Percentiles rank a stretch among this genome's conserved stretches.
Conservation (phyloP, 2,797 vertebrate genomes). For the Basileuterus tristriatus region DNA sequence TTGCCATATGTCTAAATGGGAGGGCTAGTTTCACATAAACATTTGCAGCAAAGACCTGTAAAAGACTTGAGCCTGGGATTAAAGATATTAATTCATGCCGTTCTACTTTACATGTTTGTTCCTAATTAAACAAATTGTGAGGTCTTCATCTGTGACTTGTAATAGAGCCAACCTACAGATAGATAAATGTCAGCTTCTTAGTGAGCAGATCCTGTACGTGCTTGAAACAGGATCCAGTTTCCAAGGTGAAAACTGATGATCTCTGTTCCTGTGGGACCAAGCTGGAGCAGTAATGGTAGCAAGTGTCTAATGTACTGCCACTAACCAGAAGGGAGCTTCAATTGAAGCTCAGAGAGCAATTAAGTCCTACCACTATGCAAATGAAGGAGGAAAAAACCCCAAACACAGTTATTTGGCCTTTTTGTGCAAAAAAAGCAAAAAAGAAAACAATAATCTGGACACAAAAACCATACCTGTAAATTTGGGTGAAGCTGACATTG, state of each 20-base stretch:
- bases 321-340: neutral
- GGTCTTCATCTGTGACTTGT: neutral
- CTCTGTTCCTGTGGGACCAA: neutral
- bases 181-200: neutral
- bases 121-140: neutral
- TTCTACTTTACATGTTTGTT: neutral
- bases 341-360: neutral
- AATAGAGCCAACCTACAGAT: neutral
- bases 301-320: neutral
- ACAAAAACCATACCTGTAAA: neutral
- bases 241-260: neutral
- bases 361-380: neutral
- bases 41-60: neutral
- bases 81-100: neutral
- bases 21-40: accelerated
- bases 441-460: neutral
- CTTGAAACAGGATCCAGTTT: neutral
- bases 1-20: neutral
- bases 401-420: neutral
- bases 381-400: accelerated
- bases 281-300: neutral
- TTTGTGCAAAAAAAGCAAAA: neutral
- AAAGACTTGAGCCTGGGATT: neutral
- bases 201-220: neutral
- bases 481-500: neutral